Evolutionary conservation across 2,888 invertebrate species (phyloP), one percentile per base, ranked within the genome.

Genomic region (Pachycephus smyrnensis): DNA sequence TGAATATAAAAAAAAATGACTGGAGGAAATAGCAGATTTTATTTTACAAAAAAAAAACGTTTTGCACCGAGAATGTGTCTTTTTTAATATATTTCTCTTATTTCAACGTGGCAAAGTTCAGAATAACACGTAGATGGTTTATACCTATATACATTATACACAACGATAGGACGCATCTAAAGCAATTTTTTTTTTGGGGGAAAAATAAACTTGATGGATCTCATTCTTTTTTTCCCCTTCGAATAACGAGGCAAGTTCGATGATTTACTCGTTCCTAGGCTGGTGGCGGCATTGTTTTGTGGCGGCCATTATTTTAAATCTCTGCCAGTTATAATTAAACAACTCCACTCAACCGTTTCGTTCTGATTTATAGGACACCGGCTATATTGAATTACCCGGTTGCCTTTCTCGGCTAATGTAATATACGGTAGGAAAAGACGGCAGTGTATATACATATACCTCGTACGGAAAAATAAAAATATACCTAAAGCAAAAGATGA

Each of bases 291-390:
- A 37, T 37, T 37, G 3, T 37, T 37, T 37, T 37, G 12, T 76
- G 37, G 69, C 35, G 80, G 81, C 86, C 86, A 84, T 88, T 85
- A 87, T 85, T 87, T 85, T 85, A 87, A 87, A 88, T 88, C 85
- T 86, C 84, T 80, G 83, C 81, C 86, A 84, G 87, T 83, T 86
- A 86, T 85, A 87, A 87, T 87, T 86, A 86, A 87, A 82, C 84
- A 86, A 85, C 84, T 84, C 82, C 82, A 82, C 83, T 80, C 78
- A 80, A 79, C 82, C 85, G 80, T 80, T 83, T 79, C 78, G 79
- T 80, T 80, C 83, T 86, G 86, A 87, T 87, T 87, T 86, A 86
- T 85, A 80, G 82, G 81, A 82, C 85, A 80, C 81, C 77, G 78
- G 77, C 80, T 84, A 82, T 83, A 87, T 87, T 83, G 86, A 86